Evolutionary conservation across 2,113 vertebrate genomes (phyloP), one percentile per base, ranked within the genome.

Genomic region (Elanus axillaris): DNA sequence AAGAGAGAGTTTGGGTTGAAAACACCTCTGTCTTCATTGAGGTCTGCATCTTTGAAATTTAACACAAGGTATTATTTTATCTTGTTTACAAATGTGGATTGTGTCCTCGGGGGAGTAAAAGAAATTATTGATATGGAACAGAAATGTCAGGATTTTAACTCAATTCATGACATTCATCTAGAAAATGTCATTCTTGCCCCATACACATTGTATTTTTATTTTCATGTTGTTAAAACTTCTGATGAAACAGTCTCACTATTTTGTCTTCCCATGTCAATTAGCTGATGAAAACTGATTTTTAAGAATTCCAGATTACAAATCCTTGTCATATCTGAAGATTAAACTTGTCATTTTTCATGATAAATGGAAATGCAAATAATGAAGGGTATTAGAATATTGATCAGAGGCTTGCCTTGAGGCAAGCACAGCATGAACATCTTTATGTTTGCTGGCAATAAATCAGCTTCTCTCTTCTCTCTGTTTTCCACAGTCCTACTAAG

Each of bases 401-500:
- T 95, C 84, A 91, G 76, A 77, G 34, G 34, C 76, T 82, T 62
- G 45, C 60, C 56, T 40, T n/a, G 29, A 90, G 89, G 60, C 69
- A 88, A 90, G 84, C 67, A 48, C 59, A 88, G 50, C 1, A 0
- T 82, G 92, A 92, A 29, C 38, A 16, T 62, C 72, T 95, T 69
- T 75, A 50, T 88, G 52, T 84, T 58, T 58, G 40, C 67, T 82
- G 81, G 86, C 88, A 94, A 34, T 97, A 96, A 97, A 93, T 19
- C 66, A 67, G 26, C 43, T 97, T 89, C 92, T 95, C 72, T 85
- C 76, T 93, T 89, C 88, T 96, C 68, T 93, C 42, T 95, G 60
- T 94, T 97, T 97, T 97, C 72, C 96, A 94, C 98, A 98, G 98
- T 98, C 97, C 97, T 98, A 97, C 98, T 98, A 98, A 98, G 98